phyloP scores from a whole-genome alignment of 2,797 vertebrate genomes.

The Triplophysa yarkandensis region DNA sequence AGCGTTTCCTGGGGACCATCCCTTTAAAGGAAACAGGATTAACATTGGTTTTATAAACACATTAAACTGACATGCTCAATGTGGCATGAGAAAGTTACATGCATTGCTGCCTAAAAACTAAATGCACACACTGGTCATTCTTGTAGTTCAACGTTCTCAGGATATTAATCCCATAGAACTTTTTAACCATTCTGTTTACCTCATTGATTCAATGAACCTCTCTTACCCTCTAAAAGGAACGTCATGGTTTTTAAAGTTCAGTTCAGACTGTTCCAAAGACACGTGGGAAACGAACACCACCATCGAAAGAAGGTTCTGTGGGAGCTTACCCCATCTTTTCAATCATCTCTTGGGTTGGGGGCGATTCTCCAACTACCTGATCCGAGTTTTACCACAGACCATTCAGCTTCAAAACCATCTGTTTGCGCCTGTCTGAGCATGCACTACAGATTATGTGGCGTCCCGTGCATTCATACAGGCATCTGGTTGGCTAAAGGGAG shows the following conservation, averaged over 20 bases:
- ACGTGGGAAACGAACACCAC: background rate
- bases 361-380: conserved; percentile 68
- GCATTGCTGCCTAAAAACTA: conserved; percentile 1
- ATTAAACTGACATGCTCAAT: background rate
- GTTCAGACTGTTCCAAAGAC: background rate
- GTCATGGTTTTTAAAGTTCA: background rate
- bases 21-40: conserved; percentile 70
- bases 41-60: background rate
- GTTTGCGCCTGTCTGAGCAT: conserved; percentile 72
- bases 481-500: conserved; percentile 70
- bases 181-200: conserved; percentile 12
- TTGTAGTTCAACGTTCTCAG: conserved; percentile 2
- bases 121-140: background rate
- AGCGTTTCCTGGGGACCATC: conserved; percentile 90
- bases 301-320: conserved; percentile 57
- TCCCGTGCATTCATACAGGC: conserved; percentile 60
- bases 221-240: background rate
- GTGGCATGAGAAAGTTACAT: background rate
- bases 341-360: conserved; percentile 69
- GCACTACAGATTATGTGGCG: conserved; percentile 73
- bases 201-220: conserved; percentile 15
- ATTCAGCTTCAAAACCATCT: conserved; percentile 80
- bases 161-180: conserved; percentile 3
- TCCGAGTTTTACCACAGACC: conserved; percentile 73
- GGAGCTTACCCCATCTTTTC: conserved; percentile 65